These are phyloP conservation scores for Leptocoma aspasia DNA, from an alignment of 2,113 vertebrate species.

Conservation along the genomic window DNA sequence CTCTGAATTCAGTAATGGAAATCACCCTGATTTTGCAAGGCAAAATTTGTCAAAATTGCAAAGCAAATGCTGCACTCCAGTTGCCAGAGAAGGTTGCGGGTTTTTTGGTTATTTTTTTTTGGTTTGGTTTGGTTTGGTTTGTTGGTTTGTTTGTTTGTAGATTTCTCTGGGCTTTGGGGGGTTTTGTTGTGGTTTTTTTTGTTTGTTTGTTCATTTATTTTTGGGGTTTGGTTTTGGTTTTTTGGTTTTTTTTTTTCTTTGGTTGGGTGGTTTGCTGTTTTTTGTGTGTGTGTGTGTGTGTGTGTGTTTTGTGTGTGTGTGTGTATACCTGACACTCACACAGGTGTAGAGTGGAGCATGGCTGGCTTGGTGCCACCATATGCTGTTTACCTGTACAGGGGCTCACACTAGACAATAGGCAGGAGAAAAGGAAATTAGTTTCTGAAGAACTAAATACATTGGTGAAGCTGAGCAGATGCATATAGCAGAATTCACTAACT, in stretches of 20 bases:
- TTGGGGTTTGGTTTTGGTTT: neutral
- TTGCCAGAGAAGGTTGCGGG: neutral
- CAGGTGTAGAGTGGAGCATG: neutral
- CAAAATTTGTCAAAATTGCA: neutral
- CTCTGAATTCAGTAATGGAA: neutral
- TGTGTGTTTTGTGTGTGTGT: no score
- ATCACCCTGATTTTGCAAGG: neutral
- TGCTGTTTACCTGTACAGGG: neutral
- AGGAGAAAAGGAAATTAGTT: neutral
- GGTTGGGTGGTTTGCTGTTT: neutral
- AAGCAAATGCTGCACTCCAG: neutral
- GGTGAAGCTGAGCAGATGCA: neutral
- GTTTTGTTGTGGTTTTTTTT: neutral
- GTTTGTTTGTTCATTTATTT: neutral
- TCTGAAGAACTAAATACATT: neutral
- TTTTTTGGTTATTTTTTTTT: neutral
- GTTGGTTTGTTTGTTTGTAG: no score
- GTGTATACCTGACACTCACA: rapidly evolving
- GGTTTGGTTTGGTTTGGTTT: neutral
- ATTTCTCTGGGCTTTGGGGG: neutral
- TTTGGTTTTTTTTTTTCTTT: neutral
- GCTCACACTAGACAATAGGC: neutral
- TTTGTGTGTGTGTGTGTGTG: no score
- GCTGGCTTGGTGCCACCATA: neutral
- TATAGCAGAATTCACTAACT: neutral